These are phyloP conservation scores for Nycticorax nycticorax DNA, from an alignment of 2,113 vertebrate genomes.

Conservation along the genomic window DNA sequence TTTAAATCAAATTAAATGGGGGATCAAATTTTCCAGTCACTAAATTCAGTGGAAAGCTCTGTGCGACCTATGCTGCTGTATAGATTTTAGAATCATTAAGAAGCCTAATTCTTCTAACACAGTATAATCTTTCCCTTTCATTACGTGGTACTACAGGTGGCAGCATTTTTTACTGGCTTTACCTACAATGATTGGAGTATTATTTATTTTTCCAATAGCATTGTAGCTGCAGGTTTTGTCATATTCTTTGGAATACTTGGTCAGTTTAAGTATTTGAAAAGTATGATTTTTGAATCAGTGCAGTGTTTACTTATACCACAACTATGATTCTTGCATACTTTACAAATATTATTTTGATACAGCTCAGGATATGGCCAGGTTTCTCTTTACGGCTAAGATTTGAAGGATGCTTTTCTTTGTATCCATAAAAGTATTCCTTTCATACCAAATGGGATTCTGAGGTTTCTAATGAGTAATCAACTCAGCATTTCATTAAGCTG, in stretches of 20 bases:
- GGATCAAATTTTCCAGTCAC: constrained; percentile 43
- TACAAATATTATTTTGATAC: neutral
- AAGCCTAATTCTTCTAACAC: constrained; percentile 25
- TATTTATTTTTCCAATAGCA: neutral
- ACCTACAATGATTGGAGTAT: neutral
- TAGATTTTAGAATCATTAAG: constrained; percentile 55
- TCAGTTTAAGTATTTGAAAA: neutral
- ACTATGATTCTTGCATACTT: neutral
- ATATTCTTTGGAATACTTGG: neutral
- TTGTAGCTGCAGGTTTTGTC: neutral
- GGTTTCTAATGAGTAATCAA: neutral
- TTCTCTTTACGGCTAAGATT: neutral
- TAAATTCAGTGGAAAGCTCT: constrained; percentile 37
- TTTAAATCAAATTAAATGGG: constrained; percentile 52
- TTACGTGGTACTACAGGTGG: neutral
- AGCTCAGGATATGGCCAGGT: neutral
- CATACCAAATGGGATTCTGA: neutral
- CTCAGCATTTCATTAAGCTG: neutral
- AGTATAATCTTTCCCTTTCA: constrained; percentile 7
- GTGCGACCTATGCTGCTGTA: neutral
- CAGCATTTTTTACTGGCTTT: neutral
- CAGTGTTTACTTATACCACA: neutral
- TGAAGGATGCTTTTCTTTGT: neutral
- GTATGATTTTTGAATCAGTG: neutral
- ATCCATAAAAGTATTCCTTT: neutral